Base-by-base conservation (phyloP, 2,797 vertebrate genomes). In the Molothrus ater region DNA sequence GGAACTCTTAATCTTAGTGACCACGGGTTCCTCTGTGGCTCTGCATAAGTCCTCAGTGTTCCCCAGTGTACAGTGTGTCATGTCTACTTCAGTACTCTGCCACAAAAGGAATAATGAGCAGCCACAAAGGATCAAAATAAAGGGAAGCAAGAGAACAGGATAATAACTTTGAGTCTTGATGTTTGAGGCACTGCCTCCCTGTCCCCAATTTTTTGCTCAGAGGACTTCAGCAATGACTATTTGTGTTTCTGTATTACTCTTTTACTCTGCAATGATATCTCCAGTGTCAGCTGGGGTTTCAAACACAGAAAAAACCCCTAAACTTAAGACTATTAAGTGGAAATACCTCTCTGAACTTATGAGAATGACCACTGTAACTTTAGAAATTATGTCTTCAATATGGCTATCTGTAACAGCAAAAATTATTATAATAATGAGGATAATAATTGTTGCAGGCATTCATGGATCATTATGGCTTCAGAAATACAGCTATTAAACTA, bases 401-500 rank as follows among this genome's bases (percentile, higher is more conserved):
- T 13, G 84, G 63, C 9, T 51, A 74, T 31, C 69, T 90, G 6
- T 81, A 70, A 50, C 13, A 84, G 64, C 29, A 92, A 85, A 81
- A 79, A 48, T 10, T 34, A 70, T 75, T 75, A 76, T 3, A 5
- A 70, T 79, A 84, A 86, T 70, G 60, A 89, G 34, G 48, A 63
- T 73, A 78, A 86, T 93, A 88, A 93, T 38, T 73, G 43, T 81
- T 92, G 65, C 0, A 2, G 42, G 68, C 19, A 68, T 76, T 80
- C 32, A 56, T 51, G 64, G 45, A 90, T 81, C 66, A 66, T 32
- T 74, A 91, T n/a, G 56, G 43, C 51, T 85, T 94, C 88, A 76
- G 60, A 80, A 88, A 80, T 61, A 81, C 3, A 75, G 34, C 63
- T 95, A 73, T 79, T 88, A 72, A 80, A 89, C 80, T 82, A 75